A percentile compares a stretch with the other conserved stretches of the same genome.
Evolutionary conservation across 2,113 vertebrate species (phyloP).

Genomic region (Cinclus cinclus): DNA sequence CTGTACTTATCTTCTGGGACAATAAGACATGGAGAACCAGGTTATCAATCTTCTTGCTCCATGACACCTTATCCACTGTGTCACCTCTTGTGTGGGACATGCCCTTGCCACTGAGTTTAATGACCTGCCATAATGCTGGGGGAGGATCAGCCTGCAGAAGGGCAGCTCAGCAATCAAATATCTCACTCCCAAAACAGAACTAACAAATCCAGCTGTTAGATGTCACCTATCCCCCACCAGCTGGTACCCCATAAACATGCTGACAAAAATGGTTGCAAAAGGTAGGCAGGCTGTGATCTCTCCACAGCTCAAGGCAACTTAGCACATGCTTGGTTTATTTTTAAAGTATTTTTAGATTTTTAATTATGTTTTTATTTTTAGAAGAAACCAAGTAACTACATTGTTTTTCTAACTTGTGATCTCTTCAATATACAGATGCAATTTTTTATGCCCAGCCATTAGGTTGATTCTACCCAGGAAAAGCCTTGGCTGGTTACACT

Average conservation of each 20-base stretch:
- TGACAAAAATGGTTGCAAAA: neutral
- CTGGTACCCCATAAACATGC: neutral
- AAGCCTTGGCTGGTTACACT: neutral
- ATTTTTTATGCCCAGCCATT: constrained; percentile 19
- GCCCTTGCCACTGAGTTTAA: neutral
- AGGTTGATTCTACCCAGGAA: neutral
- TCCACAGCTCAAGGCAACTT: neutral
- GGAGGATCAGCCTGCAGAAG: neutral
- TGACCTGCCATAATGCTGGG: neutral
- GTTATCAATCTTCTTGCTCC: neutral
- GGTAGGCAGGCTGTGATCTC: neutral
- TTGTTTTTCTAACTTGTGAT: neutral
- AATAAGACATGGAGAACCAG: neutral
- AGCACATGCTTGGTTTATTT: neutral
- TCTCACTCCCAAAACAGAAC: neutral
- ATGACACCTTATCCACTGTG: neutral
- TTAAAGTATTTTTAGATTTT: neutral
- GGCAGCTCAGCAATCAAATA: neutral
- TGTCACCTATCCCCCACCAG: neutral
- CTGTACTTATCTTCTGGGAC: neutral
- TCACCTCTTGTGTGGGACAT: neutral
- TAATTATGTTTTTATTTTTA: neutral
- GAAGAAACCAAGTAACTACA: neutral
- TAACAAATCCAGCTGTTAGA: neutral
- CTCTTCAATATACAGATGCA: neutral